Evolutionary conservation across 2,888 invertebrate genomes (phyloP).

Genomic region (Griposia aprilina): DNA sequence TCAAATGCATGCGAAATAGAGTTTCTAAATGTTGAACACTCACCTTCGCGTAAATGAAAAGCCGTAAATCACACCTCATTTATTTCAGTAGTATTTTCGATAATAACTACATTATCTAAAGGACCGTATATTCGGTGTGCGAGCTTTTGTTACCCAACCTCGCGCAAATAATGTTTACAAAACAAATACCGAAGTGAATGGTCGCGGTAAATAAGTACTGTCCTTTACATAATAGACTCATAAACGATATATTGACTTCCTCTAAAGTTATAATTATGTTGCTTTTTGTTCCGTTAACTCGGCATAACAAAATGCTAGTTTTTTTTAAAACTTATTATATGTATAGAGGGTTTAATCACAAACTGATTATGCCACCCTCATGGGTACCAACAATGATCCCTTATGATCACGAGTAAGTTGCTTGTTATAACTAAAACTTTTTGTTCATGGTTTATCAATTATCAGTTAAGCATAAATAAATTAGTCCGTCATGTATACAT

Average conservation of each 20-base stretch:
- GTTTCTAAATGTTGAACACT: not conserved
- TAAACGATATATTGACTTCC: not conserved
- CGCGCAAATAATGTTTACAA: not conserved
- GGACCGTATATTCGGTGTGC: not conserved
- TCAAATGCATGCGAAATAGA: constrained; percentile 2
- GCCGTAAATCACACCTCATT: not conserved
- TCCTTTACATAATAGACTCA: not conserved
- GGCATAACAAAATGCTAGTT: not conserved
- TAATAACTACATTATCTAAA: not conserved
- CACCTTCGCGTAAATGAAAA: not conserved
- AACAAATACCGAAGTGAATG: not conserved
- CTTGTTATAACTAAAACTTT: constrained; percentile 1
- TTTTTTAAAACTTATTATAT: too few relatives aligned
- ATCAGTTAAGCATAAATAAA: not conserved
- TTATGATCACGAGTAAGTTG: not conserved
- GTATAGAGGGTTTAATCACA: not conserved
- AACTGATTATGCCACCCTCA: not conserved
- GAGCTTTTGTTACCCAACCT: not conserved
- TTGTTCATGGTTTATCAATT: not conserved
- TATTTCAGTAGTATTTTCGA: not conserved
- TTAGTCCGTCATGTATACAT: not conserved
- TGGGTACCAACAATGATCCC: not conserved
- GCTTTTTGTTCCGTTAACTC: not conserved
- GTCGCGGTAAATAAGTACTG: not conserved
- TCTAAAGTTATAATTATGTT: not conserved